A percentile compares a stretch with the other conserved stretches of the same genome.
These are phyloP conservation scores for Brachyhypopomus gauderio DNA, from an alignment of 2,113 vertebrate genomes.

Conservation along the genomic window DNA sequence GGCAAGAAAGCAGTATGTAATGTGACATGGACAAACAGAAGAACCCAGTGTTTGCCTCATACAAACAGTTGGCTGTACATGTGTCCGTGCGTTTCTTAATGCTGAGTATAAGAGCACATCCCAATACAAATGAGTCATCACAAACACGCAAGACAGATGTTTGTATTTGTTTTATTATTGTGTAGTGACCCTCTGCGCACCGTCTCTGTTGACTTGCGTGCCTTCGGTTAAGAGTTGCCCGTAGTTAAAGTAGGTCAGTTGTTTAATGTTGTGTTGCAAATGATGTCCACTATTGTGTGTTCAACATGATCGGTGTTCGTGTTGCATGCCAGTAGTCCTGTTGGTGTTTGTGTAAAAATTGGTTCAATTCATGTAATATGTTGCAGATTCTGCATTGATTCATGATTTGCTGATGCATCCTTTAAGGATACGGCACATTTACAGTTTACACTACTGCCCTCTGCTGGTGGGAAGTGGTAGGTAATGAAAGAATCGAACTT, in stretches of 20 bases:
- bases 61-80: no score
- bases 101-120: background rate
- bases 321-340: constrained; percentile 52
- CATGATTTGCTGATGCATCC: constrained; percentile 1
- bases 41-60: background rate
- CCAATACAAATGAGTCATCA: background rate
- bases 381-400: constrained; percentile 14
- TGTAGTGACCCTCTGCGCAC: background rate
- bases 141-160: background rate
- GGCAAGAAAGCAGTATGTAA: background rate
- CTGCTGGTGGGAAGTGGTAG: constrained; percentile 19
- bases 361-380: constrained; percentile 5
- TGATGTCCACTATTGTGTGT: background rate
- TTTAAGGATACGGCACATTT: background rate
- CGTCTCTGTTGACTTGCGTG: constrained; percentile 32
- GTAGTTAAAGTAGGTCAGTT: background rate
- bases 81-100: no score
- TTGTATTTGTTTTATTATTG: background rate
- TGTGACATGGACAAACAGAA: constrained; percentile 1
- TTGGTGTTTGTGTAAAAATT: constrained; percentile 6
- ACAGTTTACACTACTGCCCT: constrained; percentile 23
- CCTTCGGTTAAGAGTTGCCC: constrained; percentile 35
- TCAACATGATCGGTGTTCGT: constrained; percentile 34
- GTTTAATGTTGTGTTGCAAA: constrained; percentile 3
- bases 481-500: no score